A percentile compares a stretch with the other conserved stretches of the same genome.
Conservation (phyloP, 2,113 vertebrate species). For the Formicarius rufipectus region DNA sequence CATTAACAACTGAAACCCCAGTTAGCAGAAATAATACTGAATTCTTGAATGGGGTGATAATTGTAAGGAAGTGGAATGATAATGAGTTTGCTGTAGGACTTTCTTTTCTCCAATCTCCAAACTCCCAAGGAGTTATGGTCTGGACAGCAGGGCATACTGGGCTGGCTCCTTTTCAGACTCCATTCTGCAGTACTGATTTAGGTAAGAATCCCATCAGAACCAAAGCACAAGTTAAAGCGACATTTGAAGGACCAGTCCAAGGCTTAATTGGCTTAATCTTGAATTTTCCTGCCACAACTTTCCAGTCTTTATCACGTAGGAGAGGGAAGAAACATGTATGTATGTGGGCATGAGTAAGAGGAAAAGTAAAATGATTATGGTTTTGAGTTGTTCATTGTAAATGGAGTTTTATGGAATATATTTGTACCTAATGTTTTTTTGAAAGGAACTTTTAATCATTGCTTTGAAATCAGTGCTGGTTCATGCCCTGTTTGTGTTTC, state of each 20-base stretch:
- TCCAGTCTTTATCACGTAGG: neutral
- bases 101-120: neutral
- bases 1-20: neutral
- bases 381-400: neutral
- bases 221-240: neutral
- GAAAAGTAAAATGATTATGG: neutral
- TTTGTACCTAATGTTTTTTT: neutral
- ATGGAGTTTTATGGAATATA: neutral
- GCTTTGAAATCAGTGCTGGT: neutral
- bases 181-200: neutral
- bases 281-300: neutral
- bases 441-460: neutral
- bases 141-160: neutral
- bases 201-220: neutral
- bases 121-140: neutral
- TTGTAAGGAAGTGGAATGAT: neutral
- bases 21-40: neutral
- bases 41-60: neutral
- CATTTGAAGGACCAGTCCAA: neutral
- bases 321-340: neutral
- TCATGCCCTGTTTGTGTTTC: neutral
- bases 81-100: neutral
- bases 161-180: neutral
- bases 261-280: neutral
- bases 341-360: neutral